Evolutionary conservation across 2,888 invertebrate genomes (phyloP), one percentile per base, ranked within the genome.

Genomic region (Ornithoptera alexandrae): DNA sequence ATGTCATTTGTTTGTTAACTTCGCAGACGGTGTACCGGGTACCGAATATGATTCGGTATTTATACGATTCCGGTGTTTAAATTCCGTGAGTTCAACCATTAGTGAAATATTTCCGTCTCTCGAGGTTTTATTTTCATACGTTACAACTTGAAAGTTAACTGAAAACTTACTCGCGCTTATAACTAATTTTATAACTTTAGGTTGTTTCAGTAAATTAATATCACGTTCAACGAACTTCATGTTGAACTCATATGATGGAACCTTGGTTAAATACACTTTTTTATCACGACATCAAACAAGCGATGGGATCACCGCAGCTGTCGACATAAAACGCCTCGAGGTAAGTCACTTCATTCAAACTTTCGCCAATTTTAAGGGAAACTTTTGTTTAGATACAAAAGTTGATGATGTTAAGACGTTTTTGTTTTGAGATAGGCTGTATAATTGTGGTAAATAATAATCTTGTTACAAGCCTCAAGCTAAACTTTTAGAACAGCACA

Each of bases 311-410:
- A 85, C 82, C 85, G 80, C 91, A 90, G 91, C 90, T 90, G 91
- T 83, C 88, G 87, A 83, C 83, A 80, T 79, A 79, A 87, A 87
- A 82, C 82, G 85, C 83, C 82, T 82, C 86, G 82, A 87, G 84
- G 88, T 87, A 87, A 89, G 87, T 89, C 89, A 88, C 88, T 90
- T 87, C 84, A 86, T 88, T 87, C 86, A 84, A 91, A 90, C 88
- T 90, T 91, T 89, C 84, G 84, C 82, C 88, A 89, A 89, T 89
- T 88, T 87, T 82, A 86, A 85, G 81, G 80, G 78, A 77, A 84
- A 85, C 81, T 86, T 86, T 86, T 86, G 80, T 84, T 85, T 86
- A 84, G 85, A 86, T 78, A 84, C 81, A 82, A 85, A 87, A 87
- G 84, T 87, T 86, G 77, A 79, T 85, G 77, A 79, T 77, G 78